phyloP scores from a whole-genome alignment of 2,113 vertebrate genomes.

The Catharus minimus region DNA sequence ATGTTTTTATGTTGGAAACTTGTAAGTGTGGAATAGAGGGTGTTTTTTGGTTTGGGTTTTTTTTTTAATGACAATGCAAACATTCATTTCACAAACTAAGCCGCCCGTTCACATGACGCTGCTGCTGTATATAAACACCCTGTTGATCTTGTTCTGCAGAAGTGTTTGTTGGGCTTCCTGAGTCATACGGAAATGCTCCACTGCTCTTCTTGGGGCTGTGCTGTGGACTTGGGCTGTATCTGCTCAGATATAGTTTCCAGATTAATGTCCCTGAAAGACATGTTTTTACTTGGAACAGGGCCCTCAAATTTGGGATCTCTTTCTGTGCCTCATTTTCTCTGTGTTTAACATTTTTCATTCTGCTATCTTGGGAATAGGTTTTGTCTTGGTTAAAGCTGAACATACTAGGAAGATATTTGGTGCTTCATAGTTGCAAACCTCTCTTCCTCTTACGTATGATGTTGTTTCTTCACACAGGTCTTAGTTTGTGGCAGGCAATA shows the following conservation, averaged over 20 bases:
- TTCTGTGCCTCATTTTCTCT: neutral
- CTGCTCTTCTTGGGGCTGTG: neutral
- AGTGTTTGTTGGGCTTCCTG: constrained; percentile 13
- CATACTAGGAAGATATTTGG: neutral
- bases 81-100: constrained; percentile 59
- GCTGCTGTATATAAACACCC: constrained; percentile 46
- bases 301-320: neutral
- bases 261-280: neutral
- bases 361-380: neutral
- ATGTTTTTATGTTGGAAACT: constrained; percentile 50
- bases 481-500: neutral
- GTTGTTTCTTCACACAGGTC: neutral
- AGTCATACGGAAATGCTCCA: neutral
- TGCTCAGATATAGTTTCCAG: neutral
- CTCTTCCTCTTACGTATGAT: neutral
- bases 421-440: neutral
- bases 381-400: neutral
- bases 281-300: constrained; percentile 19
- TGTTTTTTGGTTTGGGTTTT: neutral
- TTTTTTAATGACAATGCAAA: constrained; percentile 53
- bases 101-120: neutral
- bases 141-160: constrained; percentile 46
- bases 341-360: neutral
- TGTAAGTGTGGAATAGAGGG: constrained; percentile 7
- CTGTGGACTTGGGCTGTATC: neutral